phyloP scores from a whole-genome alignment of 1,140 invertebrate species.

The Cryptotermes secundus region DNA sequence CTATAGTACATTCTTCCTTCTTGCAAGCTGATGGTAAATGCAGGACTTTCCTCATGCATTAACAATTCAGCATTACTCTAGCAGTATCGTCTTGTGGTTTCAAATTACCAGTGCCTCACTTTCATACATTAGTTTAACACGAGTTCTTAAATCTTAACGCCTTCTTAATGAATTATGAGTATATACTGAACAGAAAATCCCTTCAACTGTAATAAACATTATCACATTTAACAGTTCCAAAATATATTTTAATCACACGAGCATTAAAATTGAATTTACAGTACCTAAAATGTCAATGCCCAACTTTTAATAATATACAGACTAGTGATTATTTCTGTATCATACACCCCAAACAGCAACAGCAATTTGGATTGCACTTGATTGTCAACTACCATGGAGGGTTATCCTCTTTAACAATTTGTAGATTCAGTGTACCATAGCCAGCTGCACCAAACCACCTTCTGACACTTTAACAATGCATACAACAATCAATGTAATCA shows the following conservation, averaged over 20 bases:
- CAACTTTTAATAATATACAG: not conserved
- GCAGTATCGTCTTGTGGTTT: no score
- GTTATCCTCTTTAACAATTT: conserved; percentile 12
- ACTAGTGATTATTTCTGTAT: not conserved
- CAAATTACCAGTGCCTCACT: no score
- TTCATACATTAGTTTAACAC: no score
- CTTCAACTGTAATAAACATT: not conserved
- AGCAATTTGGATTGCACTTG: not conserved
- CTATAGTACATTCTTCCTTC: no score
- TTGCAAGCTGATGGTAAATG: no score
- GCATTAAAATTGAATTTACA: not conserved
- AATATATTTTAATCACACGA: not conserved
- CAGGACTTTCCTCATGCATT: no score
- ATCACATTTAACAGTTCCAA: not conserved
- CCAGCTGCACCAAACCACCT: not conserved
- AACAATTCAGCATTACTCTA: no score
- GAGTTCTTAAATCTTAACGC: no score
- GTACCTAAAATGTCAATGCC: not conserved
- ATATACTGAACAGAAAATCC: not conserved
- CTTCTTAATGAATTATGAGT: not conserved
- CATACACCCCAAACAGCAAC: not conserved
- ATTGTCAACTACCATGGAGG: not conserved
- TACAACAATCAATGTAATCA: not conserved
- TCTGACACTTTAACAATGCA: not conserved
- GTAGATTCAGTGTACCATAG: conserved; percentile 1